Evolutionary conservation across 2,797 vertebrate species (phyloP).

Genomic region (Anniella stebbinsi): DNA sequence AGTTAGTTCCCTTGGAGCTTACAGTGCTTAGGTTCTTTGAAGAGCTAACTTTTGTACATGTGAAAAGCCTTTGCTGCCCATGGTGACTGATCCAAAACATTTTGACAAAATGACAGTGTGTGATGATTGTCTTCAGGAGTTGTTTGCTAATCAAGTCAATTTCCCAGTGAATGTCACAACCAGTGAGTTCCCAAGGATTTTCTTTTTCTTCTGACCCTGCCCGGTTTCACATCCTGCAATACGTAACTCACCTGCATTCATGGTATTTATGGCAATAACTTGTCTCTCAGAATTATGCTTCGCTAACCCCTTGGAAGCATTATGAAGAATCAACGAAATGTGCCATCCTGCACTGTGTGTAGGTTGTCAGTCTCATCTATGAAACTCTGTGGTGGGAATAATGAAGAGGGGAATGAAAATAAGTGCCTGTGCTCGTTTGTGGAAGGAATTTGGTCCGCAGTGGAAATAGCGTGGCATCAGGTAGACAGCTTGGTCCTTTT

Average conservation of each 20-base stretch:
- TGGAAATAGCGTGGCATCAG: background rate
- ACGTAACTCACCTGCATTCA: background rate
- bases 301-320: background rate
- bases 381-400: background rate
- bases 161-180: background rate
- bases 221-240: background rate
- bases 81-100: background rate
- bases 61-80: background rate
- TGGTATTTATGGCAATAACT: slow-evolving; percentile 3
- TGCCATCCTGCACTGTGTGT: background rate
- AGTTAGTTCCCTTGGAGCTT: background rate
- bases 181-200: too few species aligned
- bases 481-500: background rate
- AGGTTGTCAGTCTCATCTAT: background rate
- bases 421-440: background rate
- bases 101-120: background rate
- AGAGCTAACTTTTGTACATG: background rate
- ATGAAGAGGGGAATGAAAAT: background rate
- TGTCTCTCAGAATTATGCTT: slow-evolving; percentile 3
- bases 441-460: background rate
- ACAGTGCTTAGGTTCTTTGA: too few species aligned
- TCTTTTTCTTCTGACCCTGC: background rate
- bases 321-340: background rate
- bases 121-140: too few species aligned
- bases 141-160: background rate